Evolutionary conservation across 1,140 invertebrate genomes (phyloP), one percentile per base, ranked within the genome.

Genomic region (Macrosteles quadrilineatus): DNA sequence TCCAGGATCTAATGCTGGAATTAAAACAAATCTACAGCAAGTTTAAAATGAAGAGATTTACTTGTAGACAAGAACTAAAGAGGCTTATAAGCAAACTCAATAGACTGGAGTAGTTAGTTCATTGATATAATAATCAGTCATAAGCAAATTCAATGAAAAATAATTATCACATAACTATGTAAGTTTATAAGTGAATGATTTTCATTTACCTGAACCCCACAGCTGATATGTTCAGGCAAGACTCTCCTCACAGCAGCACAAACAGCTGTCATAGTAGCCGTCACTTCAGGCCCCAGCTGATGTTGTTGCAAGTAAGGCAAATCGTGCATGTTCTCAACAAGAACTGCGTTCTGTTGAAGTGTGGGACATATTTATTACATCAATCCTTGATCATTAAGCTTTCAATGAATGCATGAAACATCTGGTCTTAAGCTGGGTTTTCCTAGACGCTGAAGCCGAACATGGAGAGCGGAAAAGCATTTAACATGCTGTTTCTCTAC

Each of bases 291-390:
- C 6, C 86, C 85, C 50, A 90, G 77, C 31, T 86, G 71, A 40
- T 79, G 77, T 0, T 82, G 75, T 71, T 83, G 82, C 1, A 90
- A 73, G 75, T 95, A 95, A 0, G 93, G 94, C 17, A 93, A 76
- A 77, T 95, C 94, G 77, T 93, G 86, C 93, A 95, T 95, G 77
- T 95, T 95, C 81, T 95, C 94, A 1, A 96, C 78, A 12, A 95
- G 77, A 1, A 95, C 79, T 21, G 84, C 90, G 81, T 94, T 90
- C 91, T 93, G 67, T 25, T 73, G 70, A 45, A 73, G 53, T 72
- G 69, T 72, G 71, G 21, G 32, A 53, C 59, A 32, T 43, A 36
- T 19, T 19, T 12, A 19, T 40, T 31, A 59, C 45, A 57, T 50
- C 2, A 53, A 40, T 69, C 50, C 40, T 53, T 59, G 32, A 63